A percentile compares a stretch with the other conserved stretches of the same genome.
Evolutionary conservation across 2,113 vertebrate genomes (phyloP).

Genomic region (Chitala chitala): DNA sequence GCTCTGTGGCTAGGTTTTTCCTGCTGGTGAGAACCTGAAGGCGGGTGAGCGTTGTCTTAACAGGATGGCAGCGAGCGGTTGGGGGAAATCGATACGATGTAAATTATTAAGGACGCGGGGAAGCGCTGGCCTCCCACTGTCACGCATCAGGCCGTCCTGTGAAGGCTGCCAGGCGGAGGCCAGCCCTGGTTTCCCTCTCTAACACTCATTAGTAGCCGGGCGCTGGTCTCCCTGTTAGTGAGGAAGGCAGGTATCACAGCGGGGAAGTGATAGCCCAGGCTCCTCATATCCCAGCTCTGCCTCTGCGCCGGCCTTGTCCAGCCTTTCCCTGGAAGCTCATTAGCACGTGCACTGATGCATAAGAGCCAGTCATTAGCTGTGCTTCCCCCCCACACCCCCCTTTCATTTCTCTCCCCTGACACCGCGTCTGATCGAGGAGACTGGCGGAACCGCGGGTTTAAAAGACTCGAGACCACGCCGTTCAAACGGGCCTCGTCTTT

Average conservation of each 20-base stretch:
- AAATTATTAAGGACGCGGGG: conserved; percentile 94
- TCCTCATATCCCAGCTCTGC: conserved; percentile 92
- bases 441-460: conserved; percentile 70
- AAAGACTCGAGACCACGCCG: conserved; percentile 47
- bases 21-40: conserved; percentile 19
- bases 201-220: conserved; percentile 92
- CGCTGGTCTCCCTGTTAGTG: conserved; percentile 85
- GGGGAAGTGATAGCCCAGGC: conserved; percentile 94
- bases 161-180: conserved; percentile 89
- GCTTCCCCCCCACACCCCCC: conserved; percentile 63
- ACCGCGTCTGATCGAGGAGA: conserved; percentile 92
- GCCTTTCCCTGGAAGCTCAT: conserved; percentile 99
- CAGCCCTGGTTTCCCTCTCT: conserved; percentile 76
- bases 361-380: conserved; percentile 99
- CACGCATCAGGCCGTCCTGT: conserved; percentile 72
- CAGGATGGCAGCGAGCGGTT: conserved; percentile 50
- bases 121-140: conserved; percentile 79
- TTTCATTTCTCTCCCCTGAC: conserved; percentile 66
- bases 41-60: conserved; percentile 69
- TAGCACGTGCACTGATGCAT: conserved; percentile 99
- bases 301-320: conserved; percentile 87
- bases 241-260: conserved; percentile 97
- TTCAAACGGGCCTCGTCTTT: conserved; percentile 10
- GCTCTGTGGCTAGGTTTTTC: background rate
- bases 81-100: conserved; percentile 85